These are phyloP conservation scores for Aleiodes sp. DNA, from an alignment of 1,140 invertebrate genomes.

Conservation along the genomic window DNA sequence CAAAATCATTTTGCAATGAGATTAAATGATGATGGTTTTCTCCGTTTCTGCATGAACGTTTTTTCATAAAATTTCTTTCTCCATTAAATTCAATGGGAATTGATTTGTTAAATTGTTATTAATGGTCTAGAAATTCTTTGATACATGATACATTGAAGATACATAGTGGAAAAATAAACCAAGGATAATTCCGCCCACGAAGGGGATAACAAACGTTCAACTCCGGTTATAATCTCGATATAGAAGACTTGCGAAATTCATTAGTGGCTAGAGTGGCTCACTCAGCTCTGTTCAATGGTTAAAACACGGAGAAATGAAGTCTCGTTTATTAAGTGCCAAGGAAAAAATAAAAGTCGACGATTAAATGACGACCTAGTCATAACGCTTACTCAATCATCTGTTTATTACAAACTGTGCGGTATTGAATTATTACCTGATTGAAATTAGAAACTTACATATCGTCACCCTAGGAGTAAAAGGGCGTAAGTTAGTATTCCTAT, in stretches of 20 bases:
- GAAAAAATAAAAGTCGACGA: too few relatives aligned
- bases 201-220: background rate
- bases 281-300: background rate
- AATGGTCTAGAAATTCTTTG: too few relatives aligned
- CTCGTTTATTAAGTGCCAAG: constrained; percentile 43
- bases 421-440: too few relatives aligned
- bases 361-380: too few relatives aligned
- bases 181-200: constrained; percentile 42
- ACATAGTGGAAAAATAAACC: constrained; percentile 13
- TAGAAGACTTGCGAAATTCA: constrained; percentile 51
- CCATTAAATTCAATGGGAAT: background rate
- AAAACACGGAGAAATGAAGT: background rate
- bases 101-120: background rate
- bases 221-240: constrained; percentile 16
- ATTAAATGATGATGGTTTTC: background rate
- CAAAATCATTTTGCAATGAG: background rate
- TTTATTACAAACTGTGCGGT: too few relatives aligned
- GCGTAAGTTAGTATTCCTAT: too few relatives aligned
- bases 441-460: too few relatives aligned
- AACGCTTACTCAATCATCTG: too few relatives aligned
- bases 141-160: background rate
- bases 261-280: constrained; percentile 41
- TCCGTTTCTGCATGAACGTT: background rate
- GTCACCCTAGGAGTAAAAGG: too few relatives aligned
- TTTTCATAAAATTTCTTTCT: too few relatives aligned